A percentile compares a stretch with the other conserved stretches of the same genome.
These are phyloP conservation scores for Colletes gigas DNA, from an alignment of 1,140 invertebrate genomes.

Conservation along the genomic window DNA sequence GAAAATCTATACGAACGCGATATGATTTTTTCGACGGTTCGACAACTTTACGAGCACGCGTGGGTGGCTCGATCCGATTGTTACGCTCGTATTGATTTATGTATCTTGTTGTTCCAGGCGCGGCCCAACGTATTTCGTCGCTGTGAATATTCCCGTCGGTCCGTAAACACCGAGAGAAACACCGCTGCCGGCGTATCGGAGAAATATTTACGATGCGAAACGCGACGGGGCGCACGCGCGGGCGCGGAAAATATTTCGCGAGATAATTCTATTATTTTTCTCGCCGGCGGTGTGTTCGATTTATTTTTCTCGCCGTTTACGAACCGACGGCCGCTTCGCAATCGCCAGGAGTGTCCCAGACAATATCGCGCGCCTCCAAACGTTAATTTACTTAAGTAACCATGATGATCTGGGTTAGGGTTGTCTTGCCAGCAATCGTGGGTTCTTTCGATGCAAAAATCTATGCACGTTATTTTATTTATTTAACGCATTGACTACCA, in stretches of 20 bases:
- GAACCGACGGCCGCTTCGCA: neutral
- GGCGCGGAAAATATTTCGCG: slow-evolving; percentile 14
- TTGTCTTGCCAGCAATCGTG: too few species aligned
- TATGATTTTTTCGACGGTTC: neutral
- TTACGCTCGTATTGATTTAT: slow-evolving; percentile 8
- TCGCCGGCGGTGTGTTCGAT: neutral
- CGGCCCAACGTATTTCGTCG: neutral
- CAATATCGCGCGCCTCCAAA: too few species aligned
- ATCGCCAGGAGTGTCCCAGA: too few species aligned
- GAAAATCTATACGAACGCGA: too few species aligned
- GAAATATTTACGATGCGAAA: slow-evolving; percentile 15
- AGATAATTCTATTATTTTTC: slow-evolving; percentile 10
- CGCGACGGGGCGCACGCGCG: neutral
- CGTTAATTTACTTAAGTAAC: too few species aligned
- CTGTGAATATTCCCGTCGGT: slow-evolving; percentile 8
- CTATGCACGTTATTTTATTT: too few species aligned
- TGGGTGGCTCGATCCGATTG: slow-evolving; percentile 10
- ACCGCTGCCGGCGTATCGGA: neutral
- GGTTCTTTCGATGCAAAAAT: too few species aligned
- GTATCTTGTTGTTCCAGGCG: slow-evolving; percentile 18
- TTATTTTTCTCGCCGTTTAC: neutral
- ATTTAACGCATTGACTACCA: too few species aligned
- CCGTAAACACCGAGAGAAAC: slow-evolving; percentile 14
- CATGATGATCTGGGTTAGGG: too few species aligned
- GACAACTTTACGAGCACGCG: slow-evolving; percentile 1